phyloP scores from a whole-genome alignment of 1,140 invertebrate species.

The Streblospio benedicti region DNA sequence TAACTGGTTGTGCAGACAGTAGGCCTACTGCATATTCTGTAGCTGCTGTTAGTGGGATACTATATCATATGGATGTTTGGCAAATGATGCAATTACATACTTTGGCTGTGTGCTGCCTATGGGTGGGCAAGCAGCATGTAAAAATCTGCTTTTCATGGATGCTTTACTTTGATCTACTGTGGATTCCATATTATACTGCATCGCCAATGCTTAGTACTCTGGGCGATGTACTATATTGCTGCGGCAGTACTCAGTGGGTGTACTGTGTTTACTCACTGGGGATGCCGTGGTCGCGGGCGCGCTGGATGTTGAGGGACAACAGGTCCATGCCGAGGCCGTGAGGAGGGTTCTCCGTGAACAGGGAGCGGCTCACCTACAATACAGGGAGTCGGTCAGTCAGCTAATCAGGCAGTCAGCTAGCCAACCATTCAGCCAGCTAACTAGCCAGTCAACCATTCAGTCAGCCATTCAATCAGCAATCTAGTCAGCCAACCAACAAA shows the following conservation, averaged over 20 bases:
- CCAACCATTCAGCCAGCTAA: background rate
- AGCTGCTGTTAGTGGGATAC: no score
- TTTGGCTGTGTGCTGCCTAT: no score
- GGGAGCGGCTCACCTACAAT: background rate
- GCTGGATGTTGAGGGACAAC: slow-evolving; percentile 56
- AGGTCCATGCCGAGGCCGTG: slow-evolving; percentile 33
- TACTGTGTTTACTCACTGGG: slow-evolving; percentile 60
- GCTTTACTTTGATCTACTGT: no score
- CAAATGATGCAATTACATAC: no score
- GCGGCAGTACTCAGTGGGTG: slow-evolving; percentile 62
- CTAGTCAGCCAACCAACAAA: background rate
- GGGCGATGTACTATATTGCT: no score
- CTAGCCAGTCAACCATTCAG: background rate
- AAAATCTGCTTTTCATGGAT: no score
- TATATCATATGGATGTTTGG: no score
- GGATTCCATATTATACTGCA: no score
- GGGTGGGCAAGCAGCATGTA: no score
- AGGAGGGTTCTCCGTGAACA: background rate
- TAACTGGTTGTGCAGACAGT: no score
- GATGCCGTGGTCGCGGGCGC: slow-evolving; percentile 76
- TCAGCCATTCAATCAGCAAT: background rate
- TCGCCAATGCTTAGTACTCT: no score
- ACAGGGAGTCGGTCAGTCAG: background rate
- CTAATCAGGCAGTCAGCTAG: background rate
- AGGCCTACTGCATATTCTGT: no score